Percentiles rank a stretch among this genome's conserved stretches.
These are phyloP conservation scores for Lepus townsendii DNA, from an alignment of 2,797 vertebrate species.

Conservation along the genomic window DNA sequence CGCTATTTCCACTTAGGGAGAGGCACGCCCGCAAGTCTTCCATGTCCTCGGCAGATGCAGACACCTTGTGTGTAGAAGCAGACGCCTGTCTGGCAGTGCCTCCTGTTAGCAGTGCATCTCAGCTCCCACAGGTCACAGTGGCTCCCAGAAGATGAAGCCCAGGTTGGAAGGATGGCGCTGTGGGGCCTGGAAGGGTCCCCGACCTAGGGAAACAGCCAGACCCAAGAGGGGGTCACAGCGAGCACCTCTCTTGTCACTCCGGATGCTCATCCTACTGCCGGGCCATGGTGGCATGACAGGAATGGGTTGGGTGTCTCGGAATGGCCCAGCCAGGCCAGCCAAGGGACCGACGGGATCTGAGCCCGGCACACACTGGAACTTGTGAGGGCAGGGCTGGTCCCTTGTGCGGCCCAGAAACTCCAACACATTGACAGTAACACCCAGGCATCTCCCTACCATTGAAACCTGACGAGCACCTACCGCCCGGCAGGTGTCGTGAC, in stretches of 20 bases:
- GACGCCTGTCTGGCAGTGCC: not conserved
- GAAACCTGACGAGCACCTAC: fast-evolving
- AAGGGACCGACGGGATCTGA: not conserved
- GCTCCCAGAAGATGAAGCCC: not conserved
- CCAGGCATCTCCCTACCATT: not conserved
- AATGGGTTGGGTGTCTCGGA: not conserved
- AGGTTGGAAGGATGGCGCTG: not conserved
- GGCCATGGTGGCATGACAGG: not conserved
- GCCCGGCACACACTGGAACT: fast-evolving
- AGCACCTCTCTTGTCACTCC: not conserved
- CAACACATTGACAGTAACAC: no score
- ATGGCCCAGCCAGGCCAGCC: not conserved
- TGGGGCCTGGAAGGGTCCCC: not conserved
- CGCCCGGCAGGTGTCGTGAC: no score
- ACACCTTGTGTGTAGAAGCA: not conserved
- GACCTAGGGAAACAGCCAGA: not conserved
- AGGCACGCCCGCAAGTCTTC: not conserved
- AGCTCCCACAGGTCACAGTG: not conserved
- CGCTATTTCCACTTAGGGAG: not conserved
- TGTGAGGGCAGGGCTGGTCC: fast-evolving
- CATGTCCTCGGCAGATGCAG: not conserved
- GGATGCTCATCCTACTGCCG: not conserved
- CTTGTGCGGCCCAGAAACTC: not conserved
- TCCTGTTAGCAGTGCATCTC: not conserved
- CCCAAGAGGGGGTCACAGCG: not conserved